Evolutionary conservation across 2,113 vertebrate genomes (phyloP).

Genomic region (Scophthalmus maximus): DNA sequence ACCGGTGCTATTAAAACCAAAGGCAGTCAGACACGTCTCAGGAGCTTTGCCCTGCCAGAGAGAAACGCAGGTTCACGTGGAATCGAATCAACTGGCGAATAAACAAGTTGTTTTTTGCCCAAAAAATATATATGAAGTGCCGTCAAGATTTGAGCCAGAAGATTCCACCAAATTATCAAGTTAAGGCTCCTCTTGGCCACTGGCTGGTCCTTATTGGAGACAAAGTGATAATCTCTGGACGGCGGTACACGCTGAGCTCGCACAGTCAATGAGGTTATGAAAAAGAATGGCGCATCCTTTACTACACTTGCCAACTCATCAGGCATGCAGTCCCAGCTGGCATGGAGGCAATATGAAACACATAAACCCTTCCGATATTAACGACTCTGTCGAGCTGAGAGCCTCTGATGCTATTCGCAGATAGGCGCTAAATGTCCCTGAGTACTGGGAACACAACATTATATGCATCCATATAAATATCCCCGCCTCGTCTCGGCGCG

Average conservation of each 20-base stretch:
- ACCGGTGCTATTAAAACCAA: constrained; percentile 51
- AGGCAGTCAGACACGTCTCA: constrained; percentile 53
- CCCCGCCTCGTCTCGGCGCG: constrained; percentile 66
- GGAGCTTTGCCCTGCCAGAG: constrained; percentile 12
- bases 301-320: constrained; percentile 59
- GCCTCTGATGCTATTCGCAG: constrained; percentile 77
- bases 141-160: not conserved
- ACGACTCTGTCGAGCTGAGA: constrained; percentile 73
- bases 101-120: not conserved
- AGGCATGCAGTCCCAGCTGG: constrained; percentile 70
- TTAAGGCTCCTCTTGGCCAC: constrained; percentile 21
- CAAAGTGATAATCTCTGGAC: constrained; percentile 50
- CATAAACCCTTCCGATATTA: constrained; percentile 77
- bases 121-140: not conserved
- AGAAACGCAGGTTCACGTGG: constrained; percentile 13
- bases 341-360: constrained; percentile 75
- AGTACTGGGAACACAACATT: constrained; percentile 73
- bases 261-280: constrained; percentile 42
- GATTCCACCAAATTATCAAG: constrained; percentile 15
- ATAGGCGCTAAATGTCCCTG: constrained; percentile 72
- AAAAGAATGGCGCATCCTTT: constrained; percentile 44
- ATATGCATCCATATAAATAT: constrained; percentile 78
- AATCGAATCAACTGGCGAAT: constrained; percentile 13
- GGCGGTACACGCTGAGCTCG: constrained; percentile 22
- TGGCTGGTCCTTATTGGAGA: constrained; percentile 45